Conservation (phyloP, 2,888 invertebrate species). For the Pycnomerus fuliginosus region DNA sequence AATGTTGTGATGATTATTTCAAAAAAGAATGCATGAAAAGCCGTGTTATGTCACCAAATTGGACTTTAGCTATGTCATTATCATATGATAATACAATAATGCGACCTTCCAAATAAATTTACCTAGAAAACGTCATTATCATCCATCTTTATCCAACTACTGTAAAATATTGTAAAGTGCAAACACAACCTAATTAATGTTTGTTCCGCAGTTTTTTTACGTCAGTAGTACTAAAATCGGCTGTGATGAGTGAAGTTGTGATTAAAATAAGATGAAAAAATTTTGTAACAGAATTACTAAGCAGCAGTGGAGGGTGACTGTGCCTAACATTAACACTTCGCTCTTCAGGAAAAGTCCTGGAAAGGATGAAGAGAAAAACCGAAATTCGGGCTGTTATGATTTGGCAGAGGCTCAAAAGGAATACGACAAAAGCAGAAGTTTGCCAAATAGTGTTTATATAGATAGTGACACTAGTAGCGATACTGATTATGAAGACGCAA, state of each 20-base stretch:
- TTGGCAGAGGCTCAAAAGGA: slow-evolving; percentile 46
- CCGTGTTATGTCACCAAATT: slow-evolving; percentile 1
- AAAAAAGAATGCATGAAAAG: slow-evolving; percentile 1
- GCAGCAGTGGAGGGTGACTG: slow-evolving; percentile 50
- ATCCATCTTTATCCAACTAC: slow-evolving; percentile 22
- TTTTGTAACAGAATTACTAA: slow-evolving; percentile 49
- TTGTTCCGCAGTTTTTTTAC: slow-evolving; percentile 27
- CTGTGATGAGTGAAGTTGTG: slow-evolving; percentile 6
- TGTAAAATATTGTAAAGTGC: too few species aligned
- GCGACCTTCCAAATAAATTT: slow-evolving; percentile 32
- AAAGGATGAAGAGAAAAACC: slow-evolving; percentile 32
- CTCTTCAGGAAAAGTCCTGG: slow-evolving; percentile 27
- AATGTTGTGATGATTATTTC: too few species aligned
- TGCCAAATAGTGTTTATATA: slow-evolving; percentile 39
- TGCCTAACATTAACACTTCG: slow-evolving; percentile 45
- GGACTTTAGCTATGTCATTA: slow-evolving; percentile 21
- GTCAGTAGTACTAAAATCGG: slow-evolving; percentile 21
- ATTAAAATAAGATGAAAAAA: slow-evolving; percentile 46
- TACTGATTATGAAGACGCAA: slow-evolving; percentile 35
- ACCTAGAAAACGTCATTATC: slow-evolving; percentile 15
- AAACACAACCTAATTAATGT: slow-evolving; percentile 18
- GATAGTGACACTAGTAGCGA: slow-evolving; percentile 30
- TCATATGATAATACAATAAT: slow-evolving; percentile 31
- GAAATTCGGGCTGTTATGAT: slow-evolving; percentile 47
- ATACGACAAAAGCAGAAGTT: slow-evolving; percentile 36